Percentiles rank a stretch among this genome's conserved stretches.
phyloP scores from a whole-genome alignment of 2,797 vertebrate species.

The Hippoglossus hippoglossus region DNA sequence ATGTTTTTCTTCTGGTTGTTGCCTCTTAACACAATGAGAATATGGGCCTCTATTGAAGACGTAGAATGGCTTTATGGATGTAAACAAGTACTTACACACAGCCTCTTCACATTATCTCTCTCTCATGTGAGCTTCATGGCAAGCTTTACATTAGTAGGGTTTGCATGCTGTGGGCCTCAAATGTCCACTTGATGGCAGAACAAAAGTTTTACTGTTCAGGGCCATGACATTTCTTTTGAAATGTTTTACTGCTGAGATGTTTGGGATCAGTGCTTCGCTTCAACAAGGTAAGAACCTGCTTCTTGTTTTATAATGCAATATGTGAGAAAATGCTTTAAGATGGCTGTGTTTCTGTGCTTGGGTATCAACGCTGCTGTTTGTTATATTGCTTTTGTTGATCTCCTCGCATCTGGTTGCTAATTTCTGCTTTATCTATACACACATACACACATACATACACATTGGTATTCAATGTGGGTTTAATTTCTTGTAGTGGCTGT shows the following conservation, averaged over 20 bases:
- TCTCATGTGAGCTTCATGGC: neutral
- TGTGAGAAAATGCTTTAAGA: no score
- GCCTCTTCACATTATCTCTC: no score
- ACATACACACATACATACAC: neutral
- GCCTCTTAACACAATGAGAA: neutral
- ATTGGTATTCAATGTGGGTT: neutral
- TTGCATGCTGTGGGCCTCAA: neutral
- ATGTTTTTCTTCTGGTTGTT: neutral
- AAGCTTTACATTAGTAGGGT: neutral
- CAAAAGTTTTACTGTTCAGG: conserved; percentile 1
- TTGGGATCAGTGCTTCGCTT: neutral
- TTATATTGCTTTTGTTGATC: conserved; percentile 16
- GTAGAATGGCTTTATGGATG: neutral
- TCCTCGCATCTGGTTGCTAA: conserved; percentile 6
- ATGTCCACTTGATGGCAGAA: conserved; percentile 4
- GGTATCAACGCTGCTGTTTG: neutral
- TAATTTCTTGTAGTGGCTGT: neutral
- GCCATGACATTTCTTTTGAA: neutral
- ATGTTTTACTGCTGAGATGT: conserved; percentile 2
- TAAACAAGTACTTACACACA: conserved; percentile 13
- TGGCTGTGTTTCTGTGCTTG: conserved; percentile 5
- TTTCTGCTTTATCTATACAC: neutral
- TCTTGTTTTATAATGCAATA: neutral
- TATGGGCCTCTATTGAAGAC: neutral
- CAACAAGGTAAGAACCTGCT: conserved; percentile 16